Evolutionary conservation across 2,797 vertebrate species (phyloP).

Genomic region (Otolemur crassicaudatus): DNA sequence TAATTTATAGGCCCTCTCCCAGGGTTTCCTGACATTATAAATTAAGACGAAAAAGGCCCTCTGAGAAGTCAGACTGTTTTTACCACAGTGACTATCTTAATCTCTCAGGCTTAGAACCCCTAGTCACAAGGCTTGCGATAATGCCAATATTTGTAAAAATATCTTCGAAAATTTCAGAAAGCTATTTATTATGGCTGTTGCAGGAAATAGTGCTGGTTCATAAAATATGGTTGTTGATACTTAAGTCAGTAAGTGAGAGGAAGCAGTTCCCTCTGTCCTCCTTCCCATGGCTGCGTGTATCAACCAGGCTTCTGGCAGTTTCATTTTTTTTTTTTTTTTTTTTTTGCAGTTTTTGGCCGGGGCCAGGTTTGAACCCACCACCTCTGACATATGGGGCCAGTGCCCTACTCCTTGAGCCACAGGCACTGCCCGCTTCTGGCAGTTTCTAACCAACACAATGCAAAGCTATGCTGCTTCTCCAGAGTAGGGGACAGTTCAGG

Average conservation of each 20-base stretch:
- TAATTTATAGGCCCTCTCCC: background rate
- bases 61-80: conserved; percentile 28
- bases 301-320: background rate
- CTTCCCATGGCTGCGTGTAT: background rate
- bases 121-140: conserved; percentile 29
- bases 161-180: conserved; percentile 14
- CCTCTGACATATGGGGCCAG: too few relatives aligned
- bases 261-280: background rate
- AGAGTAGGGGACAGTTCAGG: background rate
- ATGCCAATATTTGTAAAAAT: conserved; percentile 27
- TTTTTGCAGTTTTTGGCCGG: too few relatives aligned
- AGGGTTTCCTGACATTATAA: background rate
- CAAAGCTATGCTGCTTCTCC: background rate
- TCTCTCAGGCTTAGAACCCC: background rate
- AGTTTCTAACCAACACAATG: background rate
- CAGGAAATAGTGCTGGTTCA: background rate
- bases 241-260: background rate
- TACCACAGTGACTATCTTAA: background rate
- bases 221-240: conserved; percentile 6
- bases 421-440: background rate
- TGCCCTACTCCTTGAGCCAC: too few relatives aligned
- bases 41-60: background rate
- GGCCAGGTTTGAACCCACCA: too few relatives aligned
- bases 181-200: background rate
- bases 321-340: background rate